Conservation (phyloP, 1,140 invertebrate species). For the Camponotus pennsylvanicus region DNA sequence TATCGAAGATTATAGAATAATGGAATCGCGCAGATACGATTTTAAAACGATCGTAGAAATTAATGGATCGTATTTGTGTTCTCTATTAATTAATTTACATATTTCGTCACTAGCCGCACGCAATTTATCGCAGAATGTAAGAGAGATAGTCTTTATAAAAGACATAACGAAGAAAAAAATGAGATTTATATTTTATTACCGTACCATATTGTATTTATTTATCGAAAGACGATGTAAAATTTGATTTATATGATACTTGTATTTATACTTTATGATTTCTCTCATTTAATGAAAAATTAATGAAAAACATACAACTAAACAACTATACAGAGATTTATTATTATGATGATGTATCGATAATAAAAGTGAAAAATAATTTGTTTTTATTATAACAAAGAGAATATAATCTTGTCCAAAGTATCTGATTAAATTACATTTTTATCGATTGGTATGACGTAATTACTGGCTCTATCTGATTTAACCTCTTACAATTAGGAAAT, state of each 20-base stretch:
- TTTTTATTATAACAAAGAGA: slow-evolving; percentile 10
- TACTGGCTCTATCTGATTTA: slow-evolving; percentile 13
- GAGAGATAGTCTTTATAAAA: slow-evolving; percentile 3
- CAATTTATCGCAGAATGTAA: slow-evolving; percentile 1
- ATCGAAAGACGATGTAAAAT: neutral
- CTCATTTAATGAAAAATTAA: neutral
- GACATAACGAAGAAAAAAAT: neutral
- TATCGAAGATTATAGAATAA: neutral
- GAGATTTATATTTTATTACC: neutral
- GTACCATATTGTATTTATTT: neutral
- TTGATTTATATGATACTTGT: neutral
- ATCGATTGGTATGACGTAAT: slow-evolving; percentile 8
- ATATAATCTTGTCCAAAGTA: slow-evolving; percentile 4
- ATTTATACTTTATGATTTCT: neutral
- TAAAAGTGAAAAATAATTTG: neutral
- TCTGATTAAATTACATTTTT: slow-evolving; percentile 18
- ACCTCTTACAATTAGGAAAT: slow-evolving; percentile 31
- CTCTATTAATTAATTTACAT: slow-evolving; percentile 18
- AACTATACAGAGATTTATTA: neutral
- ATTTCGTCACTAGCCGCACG: neutral
- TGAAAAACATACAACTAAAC: neutral
- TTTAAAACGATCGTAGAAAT: neutral
- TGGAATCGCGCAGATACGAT: neutral
- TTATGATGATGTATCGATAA: neutral
- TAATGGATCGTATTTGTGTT: neutral